phyloP scores from a whole-genome alignment of 2,888 invertebrate genomes.

The Habroteleia sp. region DNA sequence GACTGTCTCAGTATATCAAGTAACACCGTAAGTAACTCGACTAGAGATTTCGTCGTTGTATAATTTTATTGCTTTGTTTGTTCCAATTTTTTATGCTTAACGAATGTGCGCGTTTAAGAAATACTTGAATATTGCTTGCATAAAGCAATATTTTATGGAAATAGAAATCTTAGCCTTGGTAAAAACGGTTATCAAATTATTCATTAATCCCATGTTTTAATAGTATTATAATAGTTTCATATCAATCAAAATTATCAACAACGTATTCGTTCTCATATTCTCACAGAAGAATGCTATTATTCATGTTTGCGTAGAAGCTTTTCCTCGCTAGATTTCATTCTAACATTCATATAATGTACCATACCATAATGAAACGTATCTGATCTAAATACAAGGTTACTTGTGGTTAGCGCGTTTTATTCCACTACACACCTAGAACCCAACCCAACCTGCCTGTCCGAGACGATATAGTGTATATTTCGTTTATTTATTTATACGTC shows the following conservation, averaged over 20 bases:
- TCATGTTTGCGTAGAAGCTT: neutral
- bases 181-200: too few species aligned
- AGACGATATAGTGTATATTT: conserved; percentile 36
- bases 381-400: conserved; percentile 26
- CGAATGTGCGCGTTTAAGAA: neutral
- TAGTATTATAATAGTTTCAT: too few species aligned
- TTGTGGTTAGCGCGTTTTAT: conserved; percentile 24
- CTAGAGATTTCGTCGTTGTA: conserved; percentile 9
- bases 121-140: too few species aligned
- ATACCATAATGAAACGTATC: conserved; percentile 7
- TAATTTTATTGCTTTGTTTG: conserved; percentile 21
- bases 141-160: too few species aligned
- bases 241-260: too few species aligned
- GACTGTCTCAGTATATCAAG: conserved; percentile 43
- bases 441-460: conserved; percentile 18
- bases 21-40: conserved; percentile 31
- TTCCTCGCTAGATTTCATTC: neutral
- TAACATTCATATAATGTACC: neutral
- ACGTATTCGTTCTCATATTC: too few species aligned
- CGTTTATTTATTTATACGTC: conserved; percentile 53
- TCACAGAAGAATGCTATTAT: too few species aligned
- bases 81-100: neutral
- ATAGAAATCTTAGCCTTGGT: too few species aligned
- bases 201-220: too few species aligned
- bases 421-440: conserved; percentile 1